phyloP scores from a whole-genome alignment of 2,797 vertebrate genomes.

The Fringilla coelebs region DNA sequence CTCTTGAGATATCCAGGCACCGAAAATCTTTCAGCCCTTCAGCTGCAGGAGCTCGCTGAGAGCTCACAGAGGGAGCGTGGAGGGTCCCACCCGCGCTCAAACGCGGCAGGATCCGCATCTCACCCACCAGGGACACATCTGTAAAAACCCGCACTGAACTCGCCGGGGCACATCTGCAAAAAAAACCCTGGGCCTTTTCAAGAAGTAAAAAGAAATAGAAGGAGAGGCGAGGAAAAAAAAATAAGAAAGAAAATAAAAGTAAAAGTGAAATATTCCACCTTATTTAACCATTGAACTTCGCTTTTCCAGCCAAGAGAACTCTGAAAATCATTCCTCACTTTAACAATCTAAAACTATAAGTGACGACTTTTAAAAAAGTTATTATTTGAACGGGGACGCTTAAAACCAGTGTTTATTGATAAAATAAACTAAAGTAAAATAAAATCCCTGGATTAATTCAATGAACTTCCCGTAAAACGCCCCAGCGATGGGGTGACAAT shows the following conservation, averaged over 20 bases:
- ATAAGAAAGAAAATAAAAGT: background rate
- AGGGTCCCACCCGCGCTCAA: background rate
- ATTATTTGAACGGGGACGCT: background rate
- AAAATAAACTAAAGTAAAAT: background rate
- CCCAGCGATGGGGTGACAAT: background rate
- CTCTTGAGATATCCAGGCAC: background rate
- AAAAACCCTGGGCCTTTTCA: background rate
- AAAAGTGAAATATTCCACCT: background rate
- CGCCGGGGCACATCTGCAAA: background rate
- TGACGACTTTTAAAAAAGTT: background rate
- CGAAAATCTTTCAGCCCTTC: fast-evolving
- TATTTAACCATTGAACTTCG: background rate
- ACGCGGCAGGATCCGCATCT: background rate
- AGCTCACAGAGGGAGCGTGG: background rate
- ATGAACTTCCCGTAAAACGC: background rate
- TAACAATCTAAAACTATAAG: background rate
- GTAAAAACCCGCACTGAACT: background rate
- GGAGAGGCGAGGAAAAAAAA: fast-evolving
- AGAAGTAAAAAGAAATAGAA: background rate
- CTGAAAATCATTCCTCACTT: background rate
- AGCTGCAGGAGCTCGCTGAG: background rate
- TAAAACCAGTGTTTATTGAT: background rate
- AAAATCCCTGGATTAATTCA: background rate
- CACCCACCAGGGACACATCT: background rate
- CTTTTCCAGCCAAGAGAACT: background rate